A percentile compares a stretch with the other conserved stretches of the same genome.
These are phyloP conservation scores for Tenthredo livida DNA, from an alignment of 2,888 invertebrate species.

Conservation along the genomic window DNA sequence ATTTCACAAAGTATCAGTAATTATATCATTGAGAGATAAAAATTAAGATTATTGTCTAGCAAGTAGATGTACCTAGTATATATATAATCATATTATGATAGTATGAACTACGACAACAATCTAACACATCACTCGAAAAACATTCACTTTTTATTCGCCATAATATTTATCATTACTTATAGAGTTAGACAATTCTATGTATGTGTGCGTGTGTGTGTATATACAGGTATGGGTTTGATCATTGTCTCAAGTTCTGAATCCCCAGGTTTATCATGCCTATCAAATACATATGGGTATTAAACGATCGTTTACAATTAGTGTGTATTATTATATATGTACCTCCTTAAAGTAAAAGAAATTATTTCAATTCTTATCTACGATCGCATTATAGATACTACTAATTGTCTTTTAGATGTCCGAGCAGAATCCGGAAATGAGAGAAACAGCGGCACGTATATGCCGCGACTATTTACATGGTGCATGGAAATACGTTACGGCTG, in stretches of 20 bases:
- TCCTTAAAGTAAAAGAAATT: neutral
- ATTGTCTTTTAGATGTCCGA: slow-evolving; percentile 82
- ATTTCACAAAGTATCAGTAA: slow-evolving; percentile 15
- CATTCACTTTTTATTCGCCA: neutral
- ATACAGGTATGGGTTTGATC: neutral
- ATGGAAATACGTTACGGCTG: slow-evolving; percentile 91
- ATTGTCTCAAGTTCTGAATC: neutral
- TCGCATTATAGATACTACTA: neutral
- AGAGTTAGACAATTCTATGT: neutral
- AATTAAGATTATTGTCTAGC: neutral
- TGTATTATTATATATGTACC: no score
- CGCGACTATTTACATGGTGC: slow-evolving; percentile 93
- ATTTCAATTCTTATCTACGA: neutral
- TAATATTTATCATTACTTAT: neutral
- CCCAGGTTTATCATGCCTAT: neutral
- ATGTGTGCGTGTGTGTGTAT: neutral
- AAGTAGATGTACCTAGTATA: neutral
- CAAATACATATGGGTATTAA: neutral
- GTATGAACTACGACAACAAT: neutral
- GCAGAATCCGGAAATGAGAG: slow-evolving; percentile 87
- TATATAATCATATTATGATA: neutral
- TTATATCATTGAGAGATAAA: slow-evolving; percentile 5
- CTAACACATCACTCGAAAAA: neutral
- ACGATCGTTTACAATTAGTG: neutral
- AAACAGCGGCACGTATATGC: slow-evolving; percentile 92